Conservation (phyloP, 1,140 invertebrate species). For the Pogonus chalceus region DNA sequence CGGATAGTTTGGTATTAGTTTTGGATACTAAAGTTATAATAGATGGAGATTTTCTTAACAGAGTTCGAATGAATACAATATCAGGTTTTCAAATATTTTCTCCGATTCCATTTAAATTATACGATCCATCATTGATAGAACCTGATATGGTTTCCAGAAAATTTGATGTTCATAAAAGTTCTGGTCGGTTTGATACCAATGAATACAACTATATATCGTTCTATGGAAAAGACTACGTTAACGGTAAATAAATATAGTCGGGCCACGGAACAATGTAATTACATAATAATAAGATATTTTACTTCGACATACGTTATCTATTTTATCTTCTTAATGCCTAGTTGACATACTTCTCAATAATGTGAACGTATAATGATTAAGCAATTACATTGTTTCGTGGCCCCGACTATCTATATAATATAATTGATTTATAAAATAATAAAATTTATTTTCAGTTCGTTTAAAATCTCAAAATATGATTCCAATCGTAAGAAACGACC, state of each 20-base stretch:
- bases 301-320: too few species aligned
- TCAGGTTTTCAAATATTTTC: conserved; percentile 67
- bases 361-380: too few species aligned
- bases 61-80: conserved; percentile 80
- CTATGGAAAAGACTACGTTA: conserved; percentile 70
- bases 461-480: conserved; percentile 46
- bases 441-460: conserved; percentile 42
- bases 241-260: conserved; percentile 38
- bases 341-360: too few species aligned
- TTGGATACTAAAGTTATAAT: conserved; percentile 55
- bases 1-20: conserved; percentile 58
- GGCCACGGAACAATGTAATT: too few species aligned
- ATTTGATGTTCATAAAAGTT: conserved; percentile 64
- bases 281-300: too few species aligned
- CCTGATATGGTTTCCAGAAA: conserved; percentile 37
- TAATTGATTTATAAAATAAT: conserved; percentile 12
- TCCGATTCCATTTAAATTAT: conserved; percentile 72
- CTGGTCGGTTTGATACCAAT: conserved; percentile 68
- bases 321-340: too few species aligned
- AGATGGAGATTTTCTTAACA: conserved; percentile 71
- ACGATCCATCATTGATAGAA: conserved; percentile 53
- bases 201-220: conserved; percentile 67
- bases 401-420: conserved; percentile 8
- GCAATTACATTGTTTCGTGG: too few species aligned
- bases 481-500: conserved; percentile 50